Conservation (phyloP, 2,113 vertebrate genomes). For the Syngnathus scovelli region DNA sequence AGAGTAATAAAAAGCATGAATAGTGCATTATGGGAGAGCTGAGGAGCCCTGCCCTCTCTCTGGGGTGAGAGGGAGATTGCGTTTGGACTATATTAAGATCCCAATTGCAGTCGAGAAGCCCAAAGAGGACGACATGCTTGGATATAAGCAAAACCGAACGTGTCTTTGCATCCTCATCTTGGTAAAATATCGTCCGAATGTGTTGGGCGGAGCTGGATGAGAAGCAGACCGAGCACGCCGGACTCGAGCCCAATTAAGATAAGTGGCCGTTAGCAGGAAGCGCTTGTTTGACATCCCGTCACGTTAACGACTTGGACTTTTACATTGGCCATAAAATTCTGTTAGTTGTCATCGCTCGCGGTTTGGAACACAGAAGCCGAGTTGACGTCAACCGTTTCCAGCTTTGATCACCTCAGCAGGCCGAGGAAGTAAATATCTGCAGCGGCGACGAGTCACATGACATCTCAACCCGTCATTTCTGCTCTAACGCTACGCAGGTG, state of each 20-base stretch:
- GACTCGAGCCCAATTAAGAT: constrained; percentile 73
- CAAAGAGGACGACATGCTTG: constrained; percentile 6
- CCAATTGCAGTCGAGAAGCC: constrained; percentile 23
- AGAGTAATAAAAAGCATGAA: constrained; percentile 70
- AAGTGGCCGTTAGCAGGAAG: constrained; percentile 72
- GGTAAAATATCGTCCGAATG: constrained; percentile 11
- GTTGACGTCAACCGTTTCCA: constrained; percentile 23
- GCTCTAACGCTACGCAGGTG: constrained; percentile 83
- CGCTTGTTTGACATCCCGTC: constrained; percentile 75
- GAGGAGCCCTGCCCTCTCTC: constrained; percentile 45
- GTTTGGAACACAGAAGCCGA: constrained; percentile 8
- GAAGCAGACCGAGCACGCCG: constrained; percentile 55
- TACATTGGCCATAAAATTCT: constrained; percentile 44
- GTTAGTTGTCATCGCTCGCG: constrained; percentile 35
- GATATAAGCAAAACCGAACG: background rate
- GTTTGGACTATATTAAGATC: constrained; percentile 59
- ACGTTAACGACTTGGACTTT: constrained; percentile 66
- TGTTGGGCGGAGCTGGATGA: constrained; percentile 57
- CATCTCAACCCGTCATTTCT: constrained; percentile 22
- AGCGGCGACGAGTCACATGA: background rate
- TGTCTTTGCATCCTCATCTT: background rate
- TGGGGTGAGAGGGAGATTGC: constrained; percentile 57
- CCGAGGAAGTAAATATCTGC: background rate
- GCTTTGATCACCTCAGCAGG: background rate
- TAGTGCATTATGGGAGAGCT: constrained; percentile 60